Base-by-base conservation (phyloP, 92 coral and sea anemone species). In the Porites evermanni region DNA sequence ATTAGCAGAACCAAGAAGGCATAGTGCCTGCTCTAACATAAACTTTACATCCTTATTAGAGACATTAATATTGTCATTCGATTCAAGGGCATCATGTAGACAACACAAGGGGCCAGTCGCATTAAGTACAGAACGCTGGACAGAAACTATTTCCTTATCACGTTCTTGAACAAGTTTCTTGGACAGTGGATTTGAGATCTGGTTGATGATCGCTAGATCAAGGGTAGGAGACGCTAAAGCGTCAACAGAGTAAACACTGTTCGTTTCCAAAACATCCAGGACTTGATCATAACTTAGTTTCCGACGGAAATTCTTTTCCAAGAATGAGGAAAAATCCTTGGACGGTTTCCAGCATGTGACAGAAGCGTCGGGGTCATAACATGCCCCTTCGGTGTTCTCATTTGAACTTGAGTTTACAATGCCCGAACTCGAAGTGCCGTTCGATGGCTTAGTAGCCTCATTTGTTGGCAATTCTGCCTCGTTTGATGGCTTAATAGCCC, bases 121-220 rank as follows among this genome's bases (percentile, higher is more conserved):
- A 38, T 86, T 71, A 18, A 86, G 26, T 24, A 79, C 16, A 24
- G 90, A 59, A 29, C 54, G 72, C 75, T 81, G 87, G 16, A 88
- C 79, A 23, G 84, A 85, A 26, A 63, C 79, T 17, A 79, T 18
- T 70, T 87, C 90, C 19, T 79, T 87, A 75, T 72, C 90, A 24
- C 76, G 80, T 54, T 85, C 89, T 61, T 87, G 85, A 63, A 65
- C 79, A 24, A 24, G 9, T 64, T 87, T 80, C 4, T 63, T 78
- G 23, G 79, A 75, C 17, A 8, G 6, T n/a, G n/a, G 7, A 21
- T 7, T 11, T 7, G 17, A 53, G 19, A 75, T 75, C 23, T 53
- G 66, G 29, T 75, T 53, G 7, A 20, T 2, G 47, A 75, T 21
- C 24, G 66, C 11, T 1, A 3, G 3, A 7, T 75, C 20, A 14